These are phyloP conservation scores for Odontocolon sp. DNA, from an alignment of 2,888 invertebrate genomes.

Conservation along the genomic window DNA sequence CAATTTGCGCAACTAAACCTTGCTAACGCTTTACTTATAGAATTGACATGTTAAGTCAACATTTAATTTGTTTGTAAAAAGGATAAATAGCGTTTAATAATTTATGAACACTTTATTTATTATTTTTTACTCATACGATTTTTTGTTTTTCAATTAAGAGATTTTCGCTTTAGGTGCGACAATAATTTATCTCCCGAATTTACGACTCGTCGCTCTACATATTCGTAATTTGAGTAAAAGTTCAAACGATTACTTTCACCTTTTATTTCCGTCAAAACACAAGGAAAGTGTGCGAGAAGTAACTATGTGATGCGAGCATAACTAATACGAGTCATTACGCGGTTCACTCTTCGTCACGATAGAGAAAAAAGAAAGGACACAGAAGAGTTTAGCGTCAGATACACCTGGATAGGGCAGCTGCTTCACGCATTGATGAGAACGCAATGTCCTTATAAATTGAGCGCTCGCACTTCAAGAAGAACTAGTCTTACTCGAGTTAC, in stretches of 20 bases:
- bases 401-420: slow-evolving; percentile 43
- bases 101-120: no score
- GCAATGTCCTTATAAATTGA: slow-evolving; percentile 54
- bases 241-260: slow-evolving; percentile 70
- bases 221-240: slow-evolving; percentile 64
- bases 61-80: no score
- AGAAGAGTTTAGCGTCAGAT: slow-evolving; percentile 49
- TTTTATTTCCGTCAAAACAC: slow-evolving; percentile 73
- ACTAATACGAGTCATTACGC: slow-evolving; percentile 68
- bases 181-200: slow-evolving; percentile 19
- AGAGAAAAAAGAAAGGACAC: slow-evolving; percentile 69
- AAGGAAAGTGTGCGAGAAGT: slow-evolving; percentile 57
- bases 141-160: no score
- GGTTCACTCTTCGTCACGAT: slow-evolving; percentile 63
- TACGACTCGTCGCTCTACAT: slow-evolving; percentile 48
- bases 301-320: not conserved
- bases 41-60: no score
- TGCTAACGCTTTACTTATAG: no score
- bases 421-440: slow-evolving; percentile 43
- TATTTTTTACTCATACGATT: no score
- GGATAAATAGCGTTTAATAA: no score
- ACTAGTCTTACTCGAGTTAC: slow-evolving; percentile 39
- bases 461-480: slow-evolving; percentile 33
- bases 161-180: slow-evolving; percentile 16
- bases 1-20: no score